A percentile compares a stretch with the other conserved stretches of the same genome.
Evolutionary conservation across 2,888 invertebrate genomes (phyloP).

Genomic region (Pelosia muscerda): DNA sequence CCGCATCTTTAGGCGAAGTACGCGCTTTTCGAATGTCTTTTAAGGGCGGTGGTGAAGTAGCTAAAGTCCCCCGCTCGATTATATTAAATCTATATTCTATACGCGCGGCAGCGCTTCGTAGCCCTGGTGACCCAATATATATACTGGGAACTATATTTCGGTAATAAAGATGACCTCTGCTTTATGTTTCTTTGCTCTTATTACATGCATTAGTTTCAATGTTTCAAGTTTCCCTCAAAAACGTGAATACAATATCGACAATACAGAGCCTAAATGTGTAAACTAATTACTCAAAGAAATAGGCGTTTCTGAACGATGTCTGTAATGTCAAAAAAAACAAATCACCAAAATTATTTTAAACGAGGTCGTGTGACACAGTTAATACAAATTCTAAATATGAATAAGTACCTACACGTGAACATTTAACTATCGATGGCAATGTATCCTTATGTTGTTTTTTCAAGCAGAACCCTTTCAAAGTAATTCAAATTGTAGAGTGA

Average conservation of each 20-base stretch:
- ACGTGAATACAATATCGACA: neutral
- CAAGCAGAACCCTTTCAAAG: neutral
- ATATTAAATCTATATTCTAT: too few species aligned
- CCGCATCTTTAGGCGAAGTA: too few species aligned
- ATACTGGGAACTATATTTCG: too few species aligned
- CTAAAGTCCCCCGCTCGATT: too few species aligned
- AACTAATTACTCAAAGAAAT: conserved; percentile 13
- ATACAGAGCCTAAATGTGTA: conserved; percentile 11
- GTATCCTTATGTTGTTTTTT: too few species aligned
- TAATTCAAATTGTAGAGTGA: neutral
- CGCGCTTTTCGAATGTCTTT: too few species aligned
- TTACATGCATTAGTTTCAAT: conserved; percentile 14
- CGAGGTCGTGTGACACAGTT: conserved; percentile 22
- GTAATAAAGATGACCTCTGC: conserved; percentile 38
- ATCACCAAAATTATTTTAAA: conserved; percentile 30
- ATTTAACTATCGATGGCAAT: neutral
- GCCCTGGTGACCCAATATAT: too few species aligned
- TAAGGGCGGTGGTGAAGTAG: too few species aligned
- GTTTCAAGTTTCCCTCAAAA: conserved; percentile 15
- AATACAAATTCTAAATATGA: conserved; percentile 18
- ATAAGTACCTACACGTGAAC: neutral
- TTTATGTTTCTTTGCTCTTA: conserved; percentile 19
- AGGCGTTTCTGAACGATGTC: conserved; percentile 7
- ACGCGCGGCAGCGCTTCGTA: too few species aligned
- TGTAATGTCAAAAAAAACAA: conserved; percentile 8